phyloP scores from a whole-genome alignment of 2,888 invertebrate genomes.

The Caenorhabditis imperialis region DNA sequence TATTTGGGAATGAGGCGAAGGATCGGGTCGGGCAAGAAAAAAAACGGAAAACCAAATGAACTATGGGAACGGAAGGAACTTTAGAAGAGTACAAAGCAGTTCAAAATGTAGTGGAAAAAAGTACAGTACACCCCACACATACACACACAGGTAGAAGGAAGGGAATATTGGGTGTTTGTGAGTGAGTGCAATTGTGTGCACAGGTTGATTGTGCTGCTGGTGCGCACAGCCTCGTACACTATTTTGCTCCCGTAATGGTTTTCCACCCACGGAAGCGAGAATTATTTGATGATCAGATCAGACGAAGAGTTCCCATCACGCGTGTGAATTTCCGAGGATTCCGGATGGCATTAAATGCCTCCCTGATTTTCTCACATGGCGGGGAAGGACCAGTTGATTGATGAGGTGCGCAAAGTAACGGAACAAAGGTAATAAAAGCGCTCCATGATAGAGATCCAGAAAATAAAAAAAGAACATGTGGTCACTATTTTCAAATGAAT shows the following conservation, averaged over 20 bases:
- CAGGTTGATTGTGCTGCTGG: conserved; percentile 47
- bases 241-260: conserved; percentile 45
- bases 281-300: conserved; percentile 41
- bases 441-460: conserved; percentile 22
- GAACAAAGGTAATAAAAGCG: conserved; percentile 41
- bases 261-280: conserved; percentile 3
- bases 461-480: no score
- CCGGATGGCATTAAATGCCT: no score
- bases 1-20: no score
- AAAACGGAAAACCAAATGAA: no score
- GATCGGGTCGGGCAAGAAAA: no score
- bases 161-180: conserved; percentile 30
- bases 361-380: no score
- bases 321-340: no score
- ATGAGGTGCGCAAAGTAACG: conserved; percentile 12
- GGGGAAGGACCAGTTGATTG: conserved; percentile 5
- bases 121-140: background rate
- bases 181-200: conserved; percentile 35
- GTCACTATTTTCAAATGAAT: no score
- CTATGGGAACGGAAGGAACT: no score
- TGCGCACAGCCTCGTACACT: conserved; percentile 27
- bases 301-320: no score
- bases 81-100: no score
- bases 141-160: conserved; percentile 10
- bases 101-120: no score